Evolutionary conservation across 2,113 vertebrate genomes (phyloP).

Genomic region (Pachycephala philippinensis): DNA sequence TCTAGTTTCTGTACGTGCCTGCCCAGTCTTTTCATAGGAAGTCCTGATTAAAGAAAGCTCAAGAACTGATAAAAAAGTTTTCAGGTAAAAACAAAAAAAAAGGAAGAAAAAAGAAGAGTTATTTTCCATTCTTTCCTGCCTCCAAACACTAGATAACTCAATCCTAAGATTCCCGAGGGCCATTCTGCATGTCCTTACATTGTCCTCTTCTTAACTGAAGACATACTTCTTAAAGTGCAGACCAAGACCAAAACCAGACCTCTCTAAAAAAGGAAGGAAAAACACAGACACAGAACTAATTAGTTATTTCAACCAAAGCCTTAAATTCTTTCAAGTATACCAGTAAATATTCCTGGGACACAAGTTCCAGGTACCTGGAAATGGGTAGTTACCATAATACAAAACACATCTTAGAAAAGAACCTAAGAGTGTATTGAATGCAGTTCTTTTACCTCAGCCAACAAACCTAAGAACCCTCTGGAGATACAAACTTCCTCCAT

Average conservation of each 20-base stretch:
- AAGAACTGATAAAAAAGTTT: background rate
- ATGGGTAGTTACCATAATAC: background rate
- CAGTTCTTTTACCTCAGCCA: background rate
- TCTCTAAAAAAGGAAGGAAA: background rate
- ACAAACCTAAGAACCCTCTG: background rate
- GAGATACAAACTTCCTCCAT: background rate
- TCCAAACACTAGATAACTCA: background rate
- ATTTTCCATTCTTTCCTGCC: background rate
- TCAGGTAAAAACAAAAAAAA: accelerated
- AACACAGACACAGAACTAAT: background rate
- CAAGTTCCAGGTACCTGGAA: background rate
- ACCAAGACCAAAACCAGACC: background rate
- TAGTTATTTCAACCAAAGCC: background rate
- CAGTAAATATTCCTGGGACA: background rate
- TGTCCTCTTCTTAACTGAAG: background rate
- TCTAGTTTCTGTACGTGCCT: background rate
- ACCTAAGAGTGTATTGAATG: background rate
- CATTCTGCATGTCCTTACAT: background rate
- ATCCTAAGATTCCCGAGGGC: background rate
- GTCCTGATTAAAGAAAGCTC: background rate
- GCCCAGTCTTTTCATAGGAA: background rate
- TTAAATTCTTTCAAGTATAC: background rate
- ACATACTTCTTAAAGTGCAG: background rate
- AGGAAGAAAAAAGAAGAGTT: accelerated
- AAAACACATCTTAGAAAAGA: background rate